phyloP scores from a whole-genome alignment of 2,113 vertebrate genomes.

The Neogale vison region DNA sequence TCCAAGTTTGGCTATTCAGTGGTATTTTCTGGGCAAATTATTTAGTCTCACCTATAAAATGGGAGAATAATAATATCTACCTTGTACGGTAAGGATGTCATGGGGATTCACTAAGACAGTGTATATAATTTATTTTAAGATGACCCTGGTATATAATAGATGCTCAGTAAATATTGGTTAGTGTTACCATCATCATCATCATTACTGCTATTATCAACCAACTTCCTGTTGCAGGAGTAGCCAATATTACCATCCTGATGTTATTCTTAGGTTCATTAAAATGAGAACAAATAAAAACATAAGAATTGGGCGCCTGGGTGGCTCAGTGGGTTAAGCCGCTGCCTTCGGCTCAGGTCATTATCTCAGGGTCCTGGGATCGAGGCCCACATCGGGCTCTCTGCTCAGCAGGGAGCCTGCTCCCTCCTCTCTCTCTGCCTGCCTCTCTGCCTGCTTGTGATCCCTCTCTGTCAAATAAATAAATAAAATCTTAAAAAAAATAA shows the following conservation, averaged over 20 bases:
- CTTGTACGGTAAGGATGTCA: not conserved
- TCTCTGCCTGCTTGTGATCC: too few species aligned
- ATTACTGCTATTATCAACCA: not conserved
- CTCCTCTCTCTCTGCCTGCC: too few species aligned
- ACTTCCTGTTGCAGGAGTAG: not conserved
- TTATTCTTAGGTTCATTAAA: slow-evolving; percentile 46
- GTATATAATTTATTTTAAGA: slow-evolving; percentile 39
- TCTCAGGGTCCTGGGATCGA: too few species aligned
- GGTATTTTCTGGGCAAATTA: slow-evolving; percentile 13
- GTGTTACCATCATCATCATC: not conserved
- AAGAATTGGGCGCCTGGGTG: too few species aligned
- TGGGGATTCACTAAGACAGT: not conserved
- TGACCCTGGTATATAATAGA: not conserved
- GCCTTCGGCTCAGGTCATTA: too few species aligned
- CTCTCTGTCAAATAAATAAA: too few species aligned
- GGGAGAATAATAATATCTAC: not conserved
- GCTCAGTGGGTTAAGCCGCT: too few species aligned
- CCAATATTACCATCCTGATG: not conserved
- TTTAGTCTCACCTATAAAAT: slow-evolving; percentile 39
- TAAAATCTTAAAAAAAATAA: not conserved
- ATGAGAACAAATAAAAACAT: not conserved
- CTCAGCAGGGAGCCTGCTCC: too few species aligned
- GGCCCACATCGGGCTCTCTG: too few species aligned
- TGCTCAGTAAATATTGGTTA: not conserved
- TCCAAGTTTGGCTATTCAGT: not conserved